A percentile compares a stretch with the other conserved stretches of the same genome.
Evolutionary conservation across 2,113 vertebrate species (phyloP).

Genomic region (Burhinus bistriatus): DNA sequence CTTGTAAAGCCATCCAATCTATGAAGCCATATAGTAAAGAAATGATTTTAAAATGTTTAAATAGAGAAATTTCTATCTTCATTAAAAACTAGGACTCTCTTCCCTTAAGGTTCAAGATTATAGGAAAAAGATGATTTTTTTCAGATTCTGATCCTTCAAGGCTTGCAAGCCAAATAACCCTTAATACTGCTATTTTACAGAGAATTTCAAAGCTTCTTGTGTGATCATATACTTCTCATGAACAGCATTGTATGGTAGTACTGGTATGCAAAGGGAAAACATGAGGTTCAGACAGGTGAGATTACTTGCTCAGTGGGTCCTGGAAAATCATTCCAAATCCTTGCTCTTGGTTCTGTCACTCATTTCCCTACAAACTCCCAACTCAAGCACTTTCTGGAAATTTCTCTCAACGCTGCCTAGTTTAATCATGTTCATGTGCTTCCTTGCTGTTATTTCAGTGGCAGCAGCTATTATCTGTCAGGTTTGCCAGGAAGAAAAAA

Average conservation of each 20-base stretch:
- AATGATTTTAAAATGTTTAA: neutral
- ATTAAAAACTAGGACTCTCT: neutral
- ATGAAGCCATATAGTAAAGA: neutral
- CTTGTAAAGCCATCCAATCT: neutral
- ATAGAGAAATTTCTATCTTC: neutral
- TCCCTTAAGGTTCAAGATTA: neutral
- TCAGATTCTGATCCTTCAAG: neutral
- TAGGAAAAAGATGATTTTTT: neutral
- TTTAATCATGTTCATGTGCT: neutral
- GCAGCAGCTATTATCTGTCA: constrained; percentile 7
- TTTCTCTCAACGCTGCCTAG: neutral
- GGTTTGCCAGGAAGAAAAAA: neutral
- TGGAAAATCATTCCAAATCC: neutral
- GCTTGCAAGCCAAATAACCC: neutral
- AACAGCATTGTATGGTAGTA: neutral
- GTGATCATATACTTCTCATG: neutral
- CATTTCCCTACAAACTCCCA: neutral
- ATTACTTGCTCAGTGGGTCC: neutral
- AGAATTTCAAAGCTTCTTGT: neutral
- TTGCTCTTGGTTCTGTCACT: neutral
- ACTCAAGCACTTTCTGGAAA: neutral
- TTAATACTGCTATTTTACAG: neutral
- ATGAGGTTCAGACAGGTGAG: neutral
- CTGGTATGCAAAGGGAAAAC: neutral
- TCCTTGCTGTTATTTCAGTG: neutral